Evolutionary conservation across 2,113 vertebrate genomes (phyloP).

Genomic region (Saguinus midas): DNA sequence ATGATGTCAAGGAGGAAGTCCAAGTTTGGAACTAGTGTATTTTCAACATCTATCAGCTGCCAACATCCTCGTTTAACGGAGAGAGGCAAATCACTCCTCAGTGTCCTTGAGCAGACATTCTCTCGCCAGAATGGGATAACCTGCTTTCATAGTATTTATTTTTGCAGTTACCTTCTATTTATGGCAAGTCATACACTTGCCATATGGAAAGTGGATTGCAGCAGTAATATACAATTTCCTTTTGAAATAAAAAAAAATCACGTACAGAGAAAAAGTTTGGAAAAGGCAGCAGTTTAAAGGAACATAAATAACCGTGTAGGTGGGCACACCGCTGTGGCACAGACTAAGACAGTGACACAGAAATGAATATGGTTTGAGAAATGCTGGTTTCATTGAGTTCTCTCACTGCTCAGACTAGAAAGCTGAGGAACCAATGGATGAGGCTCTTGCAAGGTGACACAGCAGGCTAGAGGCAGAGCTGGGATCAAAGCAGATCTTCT

Average conservation of each 20-base stretch:
- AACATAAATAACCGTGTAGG: not conserved
- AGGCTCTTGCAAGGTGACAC: not conserved
- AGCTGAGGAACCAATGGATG: not conserved
- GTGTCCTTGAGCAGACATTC: not conserved
- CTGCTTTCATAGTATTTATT: constrained; percentile 21
- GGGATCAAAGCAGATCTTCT: not conserved
- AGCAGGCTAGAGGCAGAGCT: not conserved
- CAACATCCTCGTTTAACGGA: not conserved
- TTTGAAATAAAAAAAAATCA: constrained; percentile 15
- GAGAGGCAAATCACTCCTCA: not conserved
- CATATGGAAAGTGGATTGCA: not conserved
- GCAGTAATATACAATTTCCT: constrained; percentile 11
- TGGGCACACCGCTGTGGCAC: accelerated
- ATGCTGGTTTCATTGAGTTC: not conserved
- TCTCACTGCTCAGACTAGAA: not conserved
- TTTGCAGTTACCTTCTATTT: constrained; percentile 57
- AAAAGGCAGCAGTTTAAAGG: not conserved
- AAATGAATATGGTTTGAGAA: not conserved
- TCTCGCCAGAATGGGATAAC: not conserved
- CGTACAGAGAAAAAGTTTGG: not conserved
- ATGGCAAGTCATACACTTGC: constrained; percentile 16
- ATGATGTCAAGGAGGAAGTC: not conserved
- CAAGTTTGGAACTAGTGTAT: not conserved
- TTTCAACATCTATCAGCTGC: constrained; percentile 5
- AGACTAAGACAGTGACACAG: too few species aligned